phyloP scores from a whole-genome alignment of 35 echinoderm and acorn worm species.

The Anneissia japonica region DNA sequence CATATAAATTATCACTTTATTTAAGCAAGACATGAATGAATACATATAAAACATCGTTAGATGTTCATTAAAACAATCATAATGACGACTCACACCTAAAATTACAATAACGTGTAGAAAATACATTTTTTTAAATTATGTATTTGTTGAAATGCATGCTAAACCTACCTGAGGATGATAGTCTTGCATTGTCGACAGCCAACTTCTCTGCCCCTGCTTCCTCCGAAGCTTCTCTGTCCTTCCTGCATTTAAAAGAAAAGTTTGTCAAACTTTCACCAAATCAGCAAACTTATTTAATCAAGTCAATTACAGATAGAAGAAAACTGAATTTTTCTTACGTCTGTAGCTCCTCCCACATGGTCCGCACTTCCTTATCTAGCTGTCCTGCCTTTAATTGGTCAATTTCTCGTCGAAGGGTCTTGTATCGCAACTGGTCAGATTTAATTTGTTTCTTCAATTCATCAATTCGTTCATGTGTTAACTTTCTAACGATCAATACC shows the following conservation, averaged over 20 bases:
- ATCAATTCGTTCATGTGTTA: conserved; percentile 84
- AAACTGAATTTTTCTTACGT: conserved; percentile 23
- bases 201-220: conserved; percentile 26
- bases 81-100: no score
- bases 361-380: conserved; percentile 62
- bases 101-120: no score
- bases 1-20: no score
- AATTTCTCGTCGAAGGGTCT: conserved; percentile 67
- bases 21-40: no score
- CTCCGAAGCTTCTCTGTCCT: conserved; percentile 13
- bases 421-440: conserved; percentile 62
- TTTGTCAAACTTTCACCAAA: no score
- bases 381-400: conserved; percentile 59
- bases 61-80: no score
- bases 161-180: conserved; percentile 20
- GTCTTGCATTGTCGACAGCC: conserved; percentile 19
- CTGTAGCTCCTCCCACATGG: conserved; percentile 65
- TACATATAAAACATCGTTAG: no score
- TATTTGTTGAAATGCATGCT: no score
- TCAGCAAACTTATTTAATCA: no score
- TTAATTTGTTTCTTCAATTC: conserved; percentile 74
- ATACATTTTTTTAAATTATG: no score
- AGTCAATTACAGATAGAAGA: not conserved
- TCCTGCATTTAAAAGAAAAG: conserved; percentile 19
- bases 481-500: conserved; percentile 67